A percentile compares a stretch with the other conserved stretches of the same genome.
These are phyloP conservation scores for Bombus superbus DNA, from an alignment of 1,140 invertebrate species.

Conservation along the genomic window DNA sequence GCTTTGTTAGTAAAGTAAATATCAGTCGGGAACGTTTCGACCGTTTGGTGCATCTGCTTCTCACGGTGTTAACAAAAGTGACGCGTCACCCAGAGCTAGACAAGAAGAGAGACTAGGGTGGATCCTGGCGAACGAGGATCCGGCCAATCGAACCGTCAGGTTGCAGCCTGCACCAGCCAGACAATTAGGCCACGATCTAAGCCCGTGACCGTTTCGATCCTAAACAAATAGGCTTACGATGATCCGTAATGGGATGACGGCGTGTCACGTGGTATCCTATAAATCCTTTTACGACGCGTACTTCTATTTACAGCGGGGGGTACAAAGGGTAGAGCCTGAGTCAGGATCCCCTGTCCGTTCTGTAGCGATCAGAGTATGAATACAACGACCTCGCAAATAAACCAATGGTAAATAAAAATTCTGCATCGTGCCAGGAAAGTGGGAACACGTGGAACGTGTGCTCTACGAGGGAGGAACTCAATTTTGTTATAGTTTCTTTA, in stretches of 20 bases:
- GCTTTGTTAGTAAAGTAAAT: conserved; percentile 71
- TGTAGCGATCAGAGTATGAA: conserved; percentile 17
- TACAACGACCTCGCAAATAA: conserved; percentile 35
- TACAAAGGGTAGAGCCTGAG: conserved; percentile 37
- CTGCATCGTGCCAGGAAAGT: not conserved
- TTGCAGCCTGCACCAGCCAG: conserved; percentile 58
- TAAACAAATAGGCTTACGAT: conserved; percentile 78
- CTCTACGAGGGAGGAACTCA: conserved; percentile 5
- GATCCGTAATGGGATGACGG: conserved; percentile 74
- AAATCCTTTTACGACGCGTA: conserved; percentile 67
- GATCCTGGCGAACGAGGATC: conserved; percentile 31
- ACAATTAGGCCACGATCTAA: conserved; percentile 74
- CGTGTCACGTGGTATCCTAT: conserved; percentile 63
- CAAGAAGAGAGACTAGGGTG: conserved; percentile 2
- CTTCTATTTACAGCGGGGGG: conserved; percentile 39
- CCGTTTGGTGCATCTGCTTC: conserved; percentile 64
- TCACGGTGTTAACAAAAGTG: conserved; percentile 61
- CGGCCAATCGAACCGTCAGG: conserved; percentile 64
- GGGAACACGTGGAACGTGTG: not conserved
- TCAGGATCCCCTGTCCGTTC: not conserved
- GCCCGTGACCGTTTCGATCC: conserved; percentile 65
- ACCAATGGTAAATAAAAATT: conserved; percentile 43
- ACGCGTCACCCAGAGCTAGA: conserved; percentile 50
- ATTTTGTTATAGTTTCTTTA: conserved; percentile 28
- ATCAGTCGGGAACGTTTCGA: conserved; percentile 19